Evolutionary conservation across 2,888 invertebrate species (phyloP), one percentile per base, ranked within the genome.

Genomic region (Chalcosyrphus nemorum): DNA sequence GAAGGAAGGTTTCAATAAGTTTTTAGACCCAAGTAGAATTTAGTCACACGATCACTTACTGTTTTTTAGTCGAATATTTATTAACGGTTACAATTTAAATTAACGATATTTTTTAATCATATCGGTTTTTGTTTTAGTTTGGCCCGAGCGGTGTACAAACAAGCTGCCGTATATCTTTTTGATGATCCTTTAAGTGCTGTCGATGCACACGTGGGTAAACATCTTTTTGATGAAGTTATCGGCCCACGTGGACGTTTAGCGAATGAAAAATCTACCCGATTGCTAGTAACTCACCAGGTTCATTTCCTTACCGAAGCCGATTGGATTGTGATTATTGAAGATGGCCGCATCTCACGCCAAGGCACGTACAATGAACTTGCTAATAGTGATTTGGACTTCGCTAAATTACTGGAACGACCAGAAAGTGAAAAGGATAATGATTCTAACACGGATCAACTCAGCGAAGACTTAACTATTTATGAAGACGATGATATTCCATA

Each of bases 131-230:
- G n/a, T n/a, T n/a, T 80, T 75, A 95, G 94, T 88, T 91, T 96
- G 82, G 95, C 95, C 0, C 92, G 96, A 87, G 94, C 95, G 0
- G 92, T 96, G n/a, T 96, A 96, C 87, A 93, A 94, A 86, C 92
- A 94, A 19, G 94, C 95, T 0, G 94, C 95, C 88, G 93, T 96
- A 80, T 96, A 96, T 89, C 91, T 97, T 4, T 91, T 97, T 27
- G 96, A 97, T 89, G 96, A 96, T 91, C 96, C 96, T 0, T 90
- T 96, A 1, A 95, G 95, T 77, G 96, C 96, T 0, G 96, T 96
- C 0, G 96, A 97, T 89, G 93, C 95, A 0, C 94, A 94, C 77
- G 96, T 96, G n/a, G 95, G 95, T 0, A 93, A 94, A 78, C 94
- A 95, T 89, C 91, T 97, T 4, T 96, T 96, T 88, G 94, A 96